Percentiles rank a stretch among this genome's conserved stretches.
Evolutionary conservation across 2,888 invertebrate genomes (phyloP).

Genomic region (Cheilosia urbana): DNA sequence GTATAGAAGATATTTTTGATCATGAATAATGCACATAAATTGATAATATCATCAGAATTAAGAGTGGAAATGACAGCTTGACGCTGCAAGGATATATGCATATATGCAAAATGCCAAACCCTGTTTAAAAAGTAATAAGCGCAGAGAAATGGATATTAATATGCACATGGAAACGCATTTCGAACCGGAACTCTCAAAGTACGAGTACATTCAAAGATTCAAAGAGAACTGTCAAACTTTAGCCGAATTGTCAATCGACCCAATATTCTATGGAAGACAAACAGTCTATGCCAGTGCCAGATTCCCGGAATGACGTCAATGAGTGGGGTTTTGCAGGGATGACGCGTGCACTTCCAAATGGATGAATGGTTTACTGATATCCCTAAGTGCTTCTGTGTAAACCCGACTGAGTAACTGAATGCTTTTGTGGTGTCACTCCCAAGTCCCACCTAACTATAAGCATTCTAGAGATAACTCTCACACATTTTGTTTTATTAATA

Average conservation of each 20-base stretch:
- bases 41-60: slow-evolving; percentile 14
- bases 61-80: slow-evolving; percentile 1
- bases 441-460: not conserved
- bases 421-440: not conserved
- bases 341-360: slow-evolving; percentile 31
- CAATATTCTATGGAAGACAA: not conserved
- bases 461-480: not conserved
- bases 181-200: not conserved
- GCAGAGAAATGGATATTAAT: slow-evolving; percentile 10
- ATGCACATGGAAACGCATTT: slow-evolving; percentile 16
- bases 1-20: slow-evolving; percentile 34
- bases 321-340: not conserved
- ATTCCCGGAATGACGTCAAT: slow-evolving; percentile 37
- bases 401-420: not conserved
- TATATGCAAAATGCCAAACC: not conserved
- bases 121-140: slow-evolving; percentile 34
- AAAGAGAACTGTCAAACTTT: slow-evolving; percentile 16
- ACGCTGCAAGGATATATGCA: not conserved
- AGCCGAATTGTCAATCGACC: not conserved
- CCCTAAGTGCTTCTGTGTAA: slow-evolving; percentile 2
- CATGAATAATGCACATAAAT: slow-evolving; percentile 72
- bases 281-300: slow-evolving; percentile 4
- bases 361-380: slow-evolving; percentile 27
- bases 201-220: not conserved
- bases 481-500: slow-evolving; percentile 29